Evolutionary conservation across 2,113 vertebrate genomes (phyloP).

Genomic region (Melospiza georgiana): DNA sequence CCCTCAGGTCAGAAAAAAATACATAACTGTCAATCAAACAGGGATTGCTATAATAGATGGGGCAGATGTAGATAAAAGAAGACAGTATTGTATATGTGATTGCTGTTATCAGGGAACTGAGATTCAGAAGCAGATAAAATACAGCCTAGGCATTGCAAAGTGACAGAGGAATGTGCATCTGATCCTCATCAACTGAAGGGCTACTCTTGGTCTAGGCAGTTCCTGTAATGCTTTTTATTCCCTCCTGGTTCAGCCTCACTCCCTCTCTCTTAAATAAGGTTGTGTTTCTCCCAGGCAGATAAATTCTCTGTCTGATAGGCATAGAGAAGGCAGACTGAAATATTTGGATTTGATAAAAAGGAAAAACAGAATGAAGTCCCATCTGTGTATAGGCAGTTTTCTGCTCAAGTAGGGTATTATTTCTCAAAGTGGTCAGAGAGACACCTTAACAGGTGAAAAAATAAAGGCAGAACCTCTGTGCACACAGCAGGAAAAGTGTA

Average conservation of each 20-base stretch:
- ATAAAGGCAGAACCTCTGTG: neutral
- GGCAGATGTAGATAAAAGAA: conserved; percentile 5
- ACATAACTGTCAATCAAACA: conserved; percentile 29
- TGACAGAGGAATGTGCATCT: neutral
- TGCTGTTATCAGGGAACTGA: neutral
- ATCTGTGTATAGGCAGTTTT: neutral
- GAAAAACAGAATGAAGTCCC: neutral
- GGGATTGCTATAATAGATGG: neutral
- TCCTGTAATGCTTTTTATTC: neutral
- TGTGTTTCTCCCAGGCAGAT: neutral
- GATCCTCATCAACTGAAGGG: neutral
- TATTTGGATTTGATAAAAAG: neutral
- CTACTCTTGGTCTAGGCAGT: neutral
- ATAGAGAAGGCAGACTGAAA: neutral
- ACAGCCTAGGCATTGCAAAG: neutral
- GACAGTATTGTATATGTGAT: neutral
- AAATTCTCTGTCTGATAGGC: neutral
- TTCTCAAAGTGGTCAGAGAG: neutral
- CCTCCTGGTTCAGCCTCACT: neutral
- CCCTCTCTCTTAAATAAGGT: neutral
- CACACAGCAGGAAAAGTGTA: neutral
- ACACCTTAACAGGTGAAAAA: neutral
- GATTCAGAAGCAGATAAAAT: conserved; percentile 13
- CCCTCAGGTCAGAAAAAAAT: conserved; percentile 25
- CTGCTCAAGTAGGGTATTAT: neutral